phyloP scores from a whole-genome alignment of 2,113 vertebrate species.

The Mola mola region DNA sequence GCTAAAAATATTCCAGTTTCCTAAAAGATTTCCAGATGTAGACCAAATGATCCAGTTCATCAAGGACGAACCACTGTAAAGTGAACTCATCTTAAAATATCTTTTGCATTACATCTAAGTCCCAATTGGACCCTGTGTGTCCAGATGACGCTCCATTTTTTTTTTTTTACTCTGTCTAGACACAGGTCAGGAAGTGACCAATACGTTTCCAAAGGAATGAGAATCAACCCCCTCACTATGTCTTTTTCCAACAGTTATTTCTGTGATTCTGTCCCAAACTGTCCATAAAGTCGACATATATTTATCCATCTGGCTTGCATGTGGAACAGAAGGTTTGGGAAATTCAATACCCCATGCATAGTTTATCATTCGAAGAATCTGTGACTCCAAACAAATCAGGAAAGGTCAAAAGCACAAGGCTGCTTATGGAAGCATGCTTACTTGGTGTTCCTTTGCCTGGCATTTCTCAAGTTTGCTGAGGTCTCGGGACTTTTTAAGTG shows the following conservation, averaged over 20 bases:
- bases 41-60: conserved; percentile 44
- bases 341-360: conserved; percentile 29
- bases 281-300: conserved; percentile 13
- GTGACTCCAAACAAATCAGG: conserved; percentile 31
- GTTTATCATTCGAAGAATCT: conserved; percentile 29
- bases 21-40: conserved; percentile 64
- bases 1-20: conserved; percentile 62
- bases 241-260: conserved; percentile 38
- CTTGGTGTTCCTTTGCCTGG: no score
- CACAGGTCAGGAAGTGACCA: conserved; percentile 56
- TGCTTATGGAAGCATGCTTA: no score
- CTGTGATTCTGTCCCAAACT: conserved; percentile 19
- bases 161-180: conserved; percentile 64
- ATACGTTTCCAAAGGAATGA: conserved; percentile 24
- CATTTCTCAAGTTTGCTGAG: conserved; percentile 9
- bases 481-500: not conserved
- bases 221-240: not conserved
- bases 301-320: conserved; percentile 23
- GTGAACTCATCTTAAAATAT: conserved; percentile 42
- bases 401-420: conserved; percentile 15
- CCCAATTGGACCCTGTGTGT: conserved; percentile 44
- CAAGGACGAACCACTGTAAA: conserved; percentile 44
- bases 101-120: conserved; percentile 28
- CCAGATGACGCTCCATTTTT: conserved; percentile 45
- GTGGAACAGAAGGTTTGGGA: conserved; percentile 4